These are phyloP conservation scores for Drosophila greeni DNA, from an alignment of 2,888 invertebrate genomes.

Conservation along the genomic window DNA sequence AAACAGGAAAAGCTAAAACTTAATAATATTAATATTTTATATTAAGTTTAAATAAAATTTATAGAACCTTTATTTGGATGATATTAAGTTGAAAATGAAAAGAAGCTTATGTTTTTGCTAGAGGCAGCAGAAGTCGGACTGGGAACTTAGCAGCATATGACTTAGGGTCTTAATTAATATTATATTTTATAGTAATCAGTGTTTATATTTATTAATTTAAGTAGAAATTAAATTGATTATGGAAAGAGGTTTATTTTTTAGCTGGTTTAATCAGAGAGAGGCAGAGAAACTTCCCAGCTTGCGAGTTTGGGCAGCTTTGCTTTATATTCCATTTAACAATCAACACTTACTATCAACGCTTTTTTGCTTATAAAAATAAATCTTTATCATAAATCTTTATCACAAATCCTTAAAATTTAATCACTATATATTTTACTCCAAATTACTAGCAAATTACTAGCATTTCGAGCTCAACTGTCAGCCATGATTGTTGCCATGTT, in stretches of 20 bases:
- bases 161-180: not conserved
- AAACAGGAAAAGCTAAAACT: too few species aligned
- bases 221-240: too few species aligned
- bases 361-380: not conserved
- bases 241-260: not conserved
- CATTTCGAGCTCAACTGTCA: not conserved
- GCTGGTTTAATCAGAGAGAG: too few species aligned
- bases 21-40: too few species aligned
- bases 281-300: not conserved
- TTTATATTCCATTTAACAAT: not conserved
- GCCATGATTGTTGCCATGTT: conserved; percentile 8
- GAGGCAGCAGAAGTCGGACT: too few species aligned
- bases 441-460: too few species aligned
- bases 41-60: too few species aligned
- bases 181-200: too few species aligned
- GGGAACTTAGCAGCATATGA: not conserved
- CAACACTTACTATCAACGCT: not conserved
- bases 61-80: not conserved
- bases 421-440: too few species aligned
- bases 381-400: not conserved
- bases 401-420: too few species aligned
- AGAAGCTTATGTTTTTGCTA: too few species aligned
- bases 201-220: too few species aligned
- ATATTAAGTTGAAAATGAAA: not conserved
- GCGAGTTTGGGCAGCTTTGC: not conserved